phyloP scores from a whole-genome alignment of 2,113 vertebrate genomes.

The Dendropsophus ebraccatus region DNA sequence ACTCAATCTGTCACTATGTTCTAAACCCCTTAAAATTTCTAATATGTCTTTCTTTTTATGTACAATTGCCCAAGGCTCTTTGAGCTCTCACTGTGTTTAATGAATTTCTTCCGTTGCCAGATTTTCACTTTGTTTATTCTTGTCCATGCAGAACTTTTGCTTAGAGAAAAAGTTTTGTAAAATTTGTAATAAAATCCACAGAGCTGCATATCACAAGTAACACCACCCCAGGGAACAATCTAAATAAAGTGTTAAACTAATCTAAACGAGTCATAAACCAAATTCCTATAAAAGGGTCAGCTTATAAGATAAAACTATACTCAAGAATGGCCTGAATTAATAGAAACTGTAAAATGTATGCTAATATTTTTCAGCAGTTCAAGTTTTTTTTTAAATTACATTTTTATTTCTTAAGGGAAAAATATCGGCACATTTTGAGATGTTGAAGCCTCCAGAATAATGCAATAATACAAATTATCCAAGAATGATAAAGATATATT shows the following conservation, averaged over 20 bases:
- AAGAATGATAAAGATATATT: not conserved
- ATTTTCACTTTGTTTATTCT: not conserved
- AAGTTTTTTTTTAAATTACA: not conserved
- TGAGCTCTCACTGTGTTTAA: not conserved
- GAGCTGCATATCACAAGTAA: not conserved
- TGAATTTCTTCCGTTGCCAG: not conserved
- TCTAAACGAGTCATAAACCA: conserved; percentile 1
- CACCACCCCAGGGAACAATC: not conserved
- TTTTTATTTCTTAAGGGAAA: not conserved
- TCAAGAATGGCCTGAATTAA: conserved; percentile 15
- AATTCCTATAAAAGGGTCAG: not conserved
- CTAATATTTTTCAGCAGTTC: not conserved
- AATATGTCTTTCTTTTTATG: not conserved
- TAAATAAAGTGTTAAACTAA: conserved; percentile 10
- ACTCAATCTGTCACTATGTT: not conserved
- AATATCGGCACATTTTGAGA: not conserved
- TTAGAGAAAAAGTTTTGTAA: not conserved
- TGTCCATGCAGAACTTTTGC: not conserved
- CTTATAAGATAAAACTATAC: not conserved
- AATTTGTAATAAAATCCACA: conserved; percentile 13
- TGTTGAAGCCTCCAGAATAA: not conserved
- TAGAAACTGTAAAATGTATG: conserved; percentile 17
- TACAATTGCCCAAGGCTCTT: not conserved
- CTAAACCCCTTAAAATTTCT: not conserved
- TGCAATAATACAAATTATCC: not conserved